Percentiles rank a stretch among this genome's conserved stretches.
Evolutionary conservation across 2,113 vertebrate genomes (phyloP).

Genomic region (Gallinago jamesoni): DNA sequence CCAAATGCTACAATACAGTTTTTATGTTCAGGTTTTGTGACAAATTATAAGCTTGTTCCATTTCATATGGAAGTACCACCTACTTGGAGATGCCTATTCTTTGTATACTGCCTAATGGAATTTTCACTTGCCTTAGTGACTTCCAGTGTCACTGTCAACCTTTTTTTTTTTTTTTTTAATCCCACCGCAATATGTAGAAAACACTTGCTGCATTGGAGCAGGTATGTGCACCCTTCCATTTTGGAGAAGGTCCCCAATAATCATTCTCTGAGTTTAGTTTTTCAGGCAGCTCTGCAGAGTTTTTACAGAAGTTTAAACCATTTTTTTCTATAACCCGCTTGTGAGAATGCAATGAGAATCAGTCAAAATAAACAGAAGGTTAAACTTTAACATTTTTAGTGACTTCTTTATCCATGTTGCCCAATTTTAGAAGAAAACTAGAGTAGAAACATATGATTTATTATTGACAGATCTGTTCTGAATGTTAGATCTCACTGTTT

Average conservation of each 20-base stretch:
- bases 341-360: neutral
- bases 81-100: neutral
- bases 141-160: neutral
- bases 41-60: neutral
- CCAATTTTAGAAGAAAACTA: neutral
- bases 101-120: neutral
- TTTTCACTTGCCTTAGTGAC: neutral
- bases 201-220: neutral
- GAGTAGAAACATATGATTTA: neutral
- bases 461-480: neutral
- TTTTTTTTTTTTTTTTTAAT: neutral
- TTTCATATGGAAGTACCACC: neutral
- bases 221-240: neutral
- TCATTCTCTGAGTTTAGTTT: neutral
- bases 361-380: neutral
- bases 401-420: neutral
- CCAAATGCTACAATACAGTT: neutral
- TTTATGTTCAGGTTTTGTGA: neutral
- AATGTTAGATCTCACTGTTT: neutral
- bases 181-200: neutral
- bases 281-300: neutral
- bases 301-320: neutral
- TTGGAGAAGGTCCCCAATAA: neutral
- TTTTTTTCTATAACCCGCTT: neutral
- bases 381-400: neutral